These are phyloP conservation scores for Epinephelus malabaricus DNA, from an alignment of 2,797 vertebrate genomes.

Conservation along the genomic window DNA sequence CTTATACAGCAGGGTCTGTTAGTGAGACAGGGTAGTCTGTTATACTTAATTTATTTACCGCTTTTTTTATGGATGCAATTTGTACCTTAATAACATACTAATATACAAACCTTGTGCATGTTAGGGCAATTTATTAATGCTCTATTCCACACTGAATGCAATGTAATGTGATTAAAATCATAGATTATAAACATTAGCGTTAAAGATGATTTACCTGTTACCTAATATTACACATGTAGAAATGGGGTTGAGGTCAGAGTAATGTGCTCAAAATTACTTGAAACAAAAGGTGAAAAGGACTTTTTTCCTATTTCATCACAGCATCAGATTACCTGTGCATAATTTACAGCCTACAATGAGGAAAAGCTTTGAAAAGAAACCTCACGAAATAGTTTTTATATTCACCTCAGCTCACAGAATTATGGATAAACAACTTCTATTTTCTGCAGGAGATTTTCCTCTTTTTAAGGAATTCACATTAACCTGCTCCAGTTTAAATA, in stretches of 20 bases:
- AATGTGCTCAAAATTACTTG: background rate
- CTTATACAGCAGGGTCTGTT: conserved; percentile 16
- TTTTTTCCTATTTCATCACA: background rate
- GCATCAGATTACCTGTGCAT: conserved; percentile 20
- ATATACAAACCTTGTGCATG: background rate
- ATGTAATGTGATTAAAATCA: background rate
- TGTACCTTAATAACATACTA: background rate
- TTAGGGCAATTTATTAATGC: background rate
- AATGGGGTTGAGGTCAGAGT: background rate
- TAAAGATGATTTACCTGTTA: background rate
- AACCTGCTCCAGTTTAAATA: conserved; percentile 63
- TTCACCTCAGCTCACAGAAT: conserved; percentile 42
- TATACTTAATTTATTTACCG: conserved; percentile 37
- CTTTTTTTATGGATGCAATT: conserved; percentile 11
- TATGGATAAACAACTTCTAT: conserved; percentile 54
- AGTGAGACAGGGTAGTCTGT: conserved; percentile 7
- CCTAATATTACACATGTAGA: too few relatives aligned
- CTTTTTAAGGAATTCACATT: conserved; percentile 45
- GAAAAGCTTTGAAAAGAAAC: background rate
- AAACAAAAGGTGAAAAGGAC: conserved; percentile 16
- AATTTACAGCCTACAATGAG: conserved; percentile 6
- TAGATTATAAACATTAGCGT: background rate
- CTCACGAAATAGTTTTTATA: conserved; percentile 26
- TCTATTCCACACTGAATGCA: background rate
- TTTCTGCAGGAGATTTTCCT: conserved; percentile 40